Base-by-base conservation (phyloP, 2,888 invertebrate species). In the Eristalinus aeneus region DNA sequence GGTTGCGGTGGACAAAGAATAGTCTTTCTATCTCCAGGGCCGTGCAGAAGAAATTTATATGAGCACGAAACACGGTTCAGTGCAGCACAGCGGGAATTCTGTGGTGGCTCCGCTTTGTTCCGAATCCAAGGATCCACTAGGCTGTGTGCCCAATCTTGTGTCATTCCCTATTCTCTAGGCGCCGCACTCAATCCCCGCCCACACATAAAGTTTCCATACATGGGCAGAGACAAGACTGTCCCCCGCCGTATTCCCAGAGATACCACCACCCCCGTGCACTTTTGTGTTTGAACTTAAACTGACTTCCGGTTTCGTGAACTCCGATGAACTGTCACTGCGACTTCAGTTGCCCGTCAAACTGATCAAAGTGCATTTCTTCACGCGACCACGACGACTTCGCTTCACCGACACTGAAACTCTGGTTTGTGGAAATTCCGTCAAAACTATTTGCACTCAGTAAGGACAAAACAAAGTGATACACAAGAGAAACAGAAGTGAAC, bases 361-460 rank as follows among this genome's bases (percentile, higher is more conserved):
- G 82, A 82, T 86, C 86, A 86, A 86, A 78, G 86, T 86, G 85
- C 81, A 86, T 86, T n/a, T 32, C 80, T 27, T 61, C 56, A 65
- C 54, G 72, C 46, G 73, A 63, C 63, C 53, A 9, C 23, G n/a
- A 12, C 12, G 39, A 56, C 10, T 54, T 32, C 67, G 6, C 39
- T 67, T 39, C 23, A 32, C 46, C 72, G 23, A 31, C 71, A 36
- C 58, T 63, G 53, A 36, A 16, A 58, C 12, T 69, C 56, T 39
- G 12, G 16, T 3, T 4, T 46, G 4, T 16, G 34, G 9, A 34
- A 34, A 34, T 16, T 46, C n/a, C 16, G 9, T 34, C 9, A 34
- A 34, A 1, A 34, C 34, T 74, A 36, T 22, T 27, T 64, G 32
- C 31, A 60, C 61, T 27, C 36, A 54, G 10, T 20, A 65, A 34